phyloP scores from a whole-genome alignment of 2,888 invertebrate genomes.

The Spisula subtruncata region DNA sequence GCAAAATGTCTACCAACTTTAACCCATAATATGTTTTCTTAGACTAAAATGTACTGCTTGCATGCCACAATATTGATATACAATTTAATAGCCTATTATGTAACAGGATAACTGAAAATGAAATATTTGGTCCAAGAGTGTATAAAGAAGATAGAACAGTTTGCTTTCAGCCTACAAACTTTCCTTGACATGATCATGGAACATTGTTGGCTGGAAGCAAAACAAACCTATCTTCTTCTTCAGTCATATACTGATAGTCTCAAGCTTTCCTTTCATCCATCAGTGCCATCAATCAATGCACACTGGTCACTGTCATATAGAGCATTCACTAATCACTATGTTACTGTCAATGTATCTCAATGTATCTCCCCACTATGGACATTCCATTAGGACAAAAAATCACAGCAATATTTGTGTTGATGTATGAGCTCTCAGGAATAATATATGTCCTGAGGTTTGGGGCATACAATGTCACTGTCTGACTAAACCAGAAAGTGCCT shows the following conservation, averaged over 20 bases:
- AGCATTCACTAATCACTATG: too few species aligned
- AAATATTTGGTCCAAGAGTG: too few species aligned
- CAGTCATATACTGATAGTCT: too few species aligned
- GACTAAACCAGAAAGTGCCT: not conserved
- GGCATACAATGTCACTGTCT: not conserved
- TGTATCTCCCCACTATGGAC: not conserved
- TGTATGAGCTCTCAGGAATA: not conserved
- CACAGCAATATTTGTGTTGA: constrained; percentile 7
- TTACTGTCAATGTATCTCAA: too few species aligned
- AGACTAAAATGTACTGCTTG: too few species aligned
- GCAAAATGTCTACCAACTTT: not conserved
- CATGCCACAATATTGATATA: not conserved
- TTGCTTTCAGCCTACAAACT: too few species aligned
- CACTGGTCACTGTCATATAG: too few species aligned
- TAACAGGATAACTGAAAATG: not conserved
- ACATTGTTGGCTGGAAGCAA: not conserved
- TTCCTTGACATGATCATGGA: not conserved
- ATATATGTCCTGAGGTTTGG: not conserved
- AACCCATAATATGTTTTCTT: not conserved
- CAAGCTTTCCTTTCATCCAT: too few species aligned
- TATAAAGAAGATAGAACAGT: too few species aligned
- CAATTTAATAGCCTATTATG: not conserved
- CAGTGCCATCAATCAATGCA: not conserved
- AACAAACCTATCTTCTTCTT: too few species aligned
- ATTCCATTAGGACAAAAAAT: not conserved